Evolutionary conservation across 1,140 invertebrate species (phyloP).

Genomic region (Ephestia elutella): DNA sequence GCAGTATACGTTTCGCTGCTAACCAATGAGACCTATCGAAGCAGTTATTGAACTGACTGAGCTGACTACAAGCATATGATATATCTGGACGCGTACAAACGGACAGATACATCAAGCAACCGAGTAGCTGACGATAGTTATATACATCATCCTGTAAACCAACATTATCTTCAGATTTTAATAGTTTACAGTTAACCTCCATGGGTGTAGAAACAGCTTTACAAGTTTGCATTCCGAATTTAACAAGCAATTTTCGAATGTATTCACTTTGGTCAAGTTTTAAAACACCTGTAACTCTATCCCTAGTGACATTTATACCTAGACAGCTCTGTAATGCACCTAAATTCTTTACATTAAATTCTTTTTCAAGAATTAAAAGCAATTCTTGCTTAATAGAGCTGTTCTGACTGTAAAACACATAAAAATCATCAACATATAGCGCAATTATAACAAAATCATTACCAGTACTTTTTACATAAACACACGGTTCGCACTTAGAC

Average conservation of each 20-base stretch:
- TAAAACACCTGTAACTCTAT: not conserved
- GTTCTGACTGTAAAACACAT: not conserved
- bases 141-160: slow-evolving; percentile 8
- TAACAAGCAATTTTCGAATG: not conserved
- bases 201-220: not conserved
- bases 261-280: not conserved
- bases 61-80: not conserved
- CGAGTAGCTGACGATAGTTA: not conserved
- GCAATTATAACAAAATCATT: not conserved
- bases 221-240: not conserved
- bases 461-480: not conserved
- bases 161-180: slow-evolving; percentile 9
- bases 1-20: not conserved
- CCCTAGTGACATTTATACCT: not conserved
- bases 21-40: not conserved
- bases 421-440: not conserved
- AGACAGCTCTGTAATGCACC: not conserved
- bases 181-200: not conserved
- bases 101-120: not conserved
- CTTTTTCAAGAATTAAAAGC: not conserved
- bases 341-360: slow-evolving; percentile 4
- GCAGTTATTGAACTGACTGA: slow-evolving; percentile 6
- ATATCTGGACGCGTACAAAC: not conserved
- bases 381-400: not conserved
- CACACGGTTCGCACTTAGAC: not conserved